Percentiles rank a stretch among this genome's conserved stretches.
Conservation (phyloP, 2,888 invertebrate genomes). For the Andrena trimmerana region DNA sequence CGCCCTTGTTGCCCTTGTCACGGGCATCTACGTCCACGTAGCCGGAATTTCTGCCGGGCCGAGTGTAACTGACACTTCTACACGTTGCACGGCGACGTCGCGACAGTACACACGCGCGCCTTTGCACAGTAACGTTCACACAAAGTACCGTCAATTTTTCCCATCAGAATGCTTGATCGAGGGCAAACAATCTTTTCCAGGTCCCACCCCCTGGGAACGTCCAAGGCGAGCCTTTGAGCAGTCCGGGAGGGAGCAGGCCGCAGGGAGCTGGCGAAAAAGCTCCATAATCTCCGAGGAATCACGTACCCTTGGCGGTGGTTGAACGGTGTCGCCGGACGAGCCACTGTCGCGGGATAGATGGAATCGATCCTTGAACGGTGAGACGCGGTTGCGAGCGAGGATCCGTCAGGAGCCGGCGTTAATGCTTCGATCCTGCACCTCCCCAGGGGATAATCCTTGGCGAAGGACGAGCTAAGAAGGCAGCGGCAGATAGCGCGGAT, state of each 20-base stretch:
- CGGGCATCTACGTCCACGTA: not conserved
- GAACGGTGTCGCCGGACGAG: not conserved
- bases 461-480: not conserved
- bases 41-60: not conserved
- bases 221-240: not conserved
- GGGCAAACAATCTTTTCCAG: slow-evolving; percentile 42
- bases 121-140: not conserved
- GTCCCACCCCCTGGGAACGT: not conserved
- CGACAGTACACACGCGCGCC: no score
- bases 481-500: not conserved
- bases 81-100: no score
- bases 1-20: not conserved
- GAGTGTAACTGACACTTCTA: no score
- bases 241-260: no score
- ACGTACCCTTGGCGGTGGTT: not conserved
- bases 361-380: slow-evolving; percentile 34
- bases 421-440: slow-evolving; percentile 25
- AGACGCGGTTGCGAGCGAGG: slow-evolving; percentile 16
- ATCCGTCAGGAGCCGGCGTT: slow-evolving; percentile 31
- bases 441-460: slow-evolving; percentile 13
- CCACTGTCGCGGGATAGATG: not conserved
- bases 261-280: not conserved
- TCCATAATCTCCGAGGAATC: slow-evolving; percentile 12
- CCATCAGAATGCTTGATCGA: slow-evolving; percentile 10
- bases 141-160: no score